Evolutionary conservation across 2,888 invertebrate genomes (phyloP).

Genomic region (Hirtodrosophila alboralis): DNA sequence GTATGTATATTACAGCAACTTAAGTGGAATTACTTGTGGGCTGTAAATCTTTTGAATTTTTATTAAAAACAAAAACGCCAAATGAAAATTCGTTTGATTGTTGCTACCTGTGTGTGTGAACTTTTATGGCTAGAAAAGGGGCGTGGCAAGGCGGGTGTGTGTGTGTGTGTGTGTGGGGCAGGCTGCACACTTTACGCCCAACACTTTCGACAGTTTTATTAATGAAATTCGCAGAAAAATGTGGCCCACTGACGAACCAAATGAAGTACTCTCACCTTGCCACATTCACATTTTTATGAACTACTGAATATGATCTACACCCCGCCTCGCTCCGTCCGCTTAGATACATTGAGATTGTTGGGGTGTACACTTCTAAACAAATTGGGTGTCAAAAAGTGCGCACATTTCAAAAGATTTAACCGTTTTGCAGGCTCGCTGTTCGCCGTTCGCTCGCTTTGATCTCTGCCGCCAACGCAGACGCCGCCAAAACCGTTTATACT

Average conservation of each 20-base stretch:
- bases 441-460: conserved; percentile 59
- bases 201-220: conserved; percentile 77
- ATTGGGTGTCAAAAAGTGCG: conserved; percentile 82
- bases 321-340: background rate
- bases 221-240: conserved; percentile 78
- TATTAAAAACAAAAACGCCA: conserved; percentile 71
- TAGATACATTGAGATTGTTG: conserved; percentile 28
- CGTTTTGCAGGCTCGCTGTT: conserved; percentile 66
- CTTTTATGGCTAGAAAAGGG: conserved; percentile 3
- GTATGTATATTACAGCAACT: conserved; percentile 54
- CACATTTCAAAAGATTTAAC: conserved; percentile 80
- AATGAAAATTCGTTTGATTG: conserved; percentile 71
- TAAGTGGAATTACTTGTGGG: conserved; percentile 74
- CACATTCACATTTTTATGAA: conserved; percentile 59
- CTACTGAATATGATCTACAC: conserved; percentile 31
- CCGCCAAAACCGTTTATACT: conserved; percentile 55
- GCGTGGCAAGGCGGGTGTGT: conserved; percentile 1
- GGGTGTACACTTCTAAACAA: conserved; percentile 76
- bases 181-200: conserved; percentile 48
- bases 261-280: conserved; percentile 36
- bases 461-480: conserved; percentile 64
- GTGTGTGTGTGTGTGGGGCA: conserved; percentile 1
- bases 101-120: conserved; percentile 37
- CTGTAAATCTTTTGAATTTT: conserved; percentile 76
- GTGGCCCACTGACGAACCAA: conserved; percentile 52